A percentile compares a stretch with the other conserved stretches of the same genome.
phyloP scores from a whole-genome alignment of 2,113 vertebrate genomes.

The Brachirus orientalis region DNA sequence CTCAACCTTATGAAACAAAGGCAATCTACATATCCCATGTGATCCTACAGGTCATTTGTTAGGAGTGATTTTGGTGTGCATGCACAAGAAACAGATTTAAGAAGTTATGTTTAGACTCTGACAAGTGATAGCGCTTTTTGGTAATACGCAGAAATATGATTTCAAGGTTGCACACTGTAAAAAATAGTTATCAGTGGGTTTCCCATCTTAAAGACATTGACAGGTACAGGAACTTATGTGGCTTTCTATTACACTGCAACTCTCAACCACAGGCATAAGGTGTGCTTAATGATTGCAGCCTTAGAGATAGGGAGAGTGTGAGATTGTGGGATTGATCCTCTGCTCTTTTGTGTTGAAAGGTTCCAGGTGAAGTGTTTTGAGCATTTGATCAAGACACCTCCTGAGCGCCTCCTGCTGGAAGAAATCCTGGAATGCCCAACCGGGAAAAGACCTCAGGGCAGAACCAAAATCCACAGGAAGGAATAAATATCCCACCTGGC shows the following conservation, averaged over 20 bases:
- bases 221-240: too few relatives aligned
- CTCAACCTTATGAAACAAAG: background rate
- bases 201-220: too few relatives aligned
- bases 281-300: background rate
- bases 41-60: background rate
- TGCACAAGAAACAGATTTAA: background rate
- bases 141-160: too few relatives aligned
- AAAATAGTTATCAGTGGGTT: too few relatives aligned
- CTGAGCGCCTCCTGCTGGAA: background rate
- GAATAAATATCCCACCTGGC: background rate
- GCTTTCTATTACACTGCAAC: too few relatives aligned
- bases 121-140: background rate
- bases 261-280: background rate
- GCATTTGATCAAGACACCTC: too few relatives aligned
- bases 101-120: background rate
- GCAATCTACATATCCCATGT: background rate
- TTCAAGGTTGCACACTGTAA: too few relatives aligned
- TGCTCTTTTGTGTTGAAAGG: background rate
- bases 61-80: background rate
- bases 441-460: background rate
- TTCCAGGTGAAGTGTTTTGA: background rate
- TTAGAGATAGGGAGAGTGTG: too few relatives aligned
- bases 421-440: background rate
- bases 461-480: background rate
- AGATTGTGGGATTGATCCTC: background rate